A percentile compares a stretch with the other conserved stretches of the same genome.
Evolutionary conservation across 1,140 invertebrate genomes (phyloP).

Genomic region (Branchinecta lynchi): DNA sequence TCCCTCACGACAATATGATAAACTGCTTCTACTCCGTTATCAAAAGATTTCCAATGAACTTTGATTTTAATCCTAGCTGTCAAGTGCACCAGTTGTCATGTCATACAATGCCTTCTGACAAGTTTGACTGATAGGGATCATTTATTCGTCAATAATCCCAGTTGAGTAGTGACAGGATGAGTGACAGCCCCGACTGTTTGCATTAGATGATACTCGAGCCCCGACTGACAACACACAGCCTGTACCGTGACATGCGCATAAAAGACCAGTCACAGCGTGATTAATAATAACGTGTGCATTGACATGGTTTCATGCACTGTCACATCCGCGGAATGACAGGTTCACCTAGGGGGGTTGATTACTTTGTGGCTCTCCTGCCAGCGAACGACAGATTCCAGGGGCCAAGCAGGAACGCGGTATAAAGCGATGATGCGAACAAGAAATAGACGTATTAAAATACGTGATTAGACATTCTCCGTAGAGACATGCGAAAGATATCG

Average conservation of each 20-base stretch:
- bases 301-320: constrained; percentile 11
- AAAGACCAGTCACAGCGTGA: constrained; percentile 3
- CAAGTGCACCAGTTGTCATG: not conserved
- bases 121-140: not conserved
- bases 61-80: too few species aligned
- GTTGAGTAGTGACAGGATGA: constrained; percentile 7
- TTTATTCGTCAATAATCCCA: not conserved
- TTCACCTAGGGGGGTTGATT: not conserved
- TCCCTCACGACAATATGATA: too few species aligned
- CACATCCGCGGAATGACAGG: not conserved
- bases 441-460: too few species aligned
- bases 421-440: too few species aligned
- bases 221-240: not conserved
- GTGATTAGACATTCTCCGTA: too few species aligned
- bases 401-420: too few species aligned
- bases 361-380: too few species aligned
- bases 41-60: too few species aligned
- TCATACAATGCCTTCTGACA: not conserved
- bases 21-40: too few species aligned
- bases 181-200: constrained; percentile 8
- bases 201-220: constrained; percentile 4
- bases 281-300: not conserved
- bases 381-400: too few species aligned
- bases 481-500: too few species aligned
- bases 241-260: not conserved